Percentiles rank a stretch among this genome's conserved stretches.
Evolutionary conservation across 1,140 invertebrate species (phyloP).

Genomic region (Orius insidiosus): DNA sequence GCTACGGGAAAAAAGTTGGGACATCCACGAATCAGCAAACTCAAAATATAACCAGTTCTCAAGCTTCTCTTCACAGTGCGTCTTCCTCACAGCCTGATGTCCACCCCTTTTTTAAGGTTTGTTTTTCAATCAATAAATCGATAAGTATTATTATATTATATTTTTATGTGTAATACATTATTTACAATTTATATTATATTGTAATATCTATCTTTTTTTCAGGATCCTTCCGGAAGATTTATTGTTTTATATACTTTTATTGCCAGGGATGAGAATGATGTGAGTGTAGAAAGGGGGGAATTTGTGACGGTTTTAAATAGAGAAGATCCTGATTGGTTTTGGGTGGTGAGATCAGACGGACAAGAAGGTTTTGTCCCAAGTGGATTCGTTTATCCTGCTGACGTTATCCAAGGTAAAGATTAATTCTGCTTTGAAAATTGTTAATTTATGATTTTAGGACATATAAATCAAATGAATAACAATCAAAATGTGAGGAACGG

Average conservation of each 20-base stretch:
- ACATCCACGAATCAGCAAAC: slow-evolving; percentile 30
- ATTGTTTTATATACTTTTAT: slow-evolving; percentile 87
- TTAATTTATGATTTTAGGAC: slow-evolving; percentile 22
- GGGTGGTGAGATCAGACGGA: slow-evolving; percentile 79
- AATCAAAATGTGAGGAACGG: slow-evolving; percentile 18
- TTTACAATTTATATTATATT: no score
- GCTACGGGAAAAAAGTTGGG: slow-evolving; percentile 38
- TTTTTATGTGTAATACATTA: no score
- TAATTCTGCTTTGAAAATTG: slow-evolving; percentile 1
- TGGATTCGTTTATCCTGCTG: slow-evolving; percentile 82
- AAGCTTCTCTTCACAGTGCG: slow-evolving; percentile 37
- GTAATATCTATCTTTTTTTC: slow-evolving; percentile 11
- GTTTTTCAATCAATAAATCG: no score
- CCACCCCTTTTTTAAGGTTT: slow-evolving; percentile 73
- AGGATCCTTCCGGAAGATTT: slow-evolving; percentile 71
- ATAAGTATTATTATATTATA: no score
- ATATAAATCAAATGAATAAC: slow-evolving; percentile 27
- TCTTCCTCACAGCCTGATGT: slow-evolving; percentile 47
- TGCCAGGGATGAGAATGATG: slow-evolving; percentile 83
- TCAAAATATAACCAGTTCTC: slow-evolving; percentile 31
- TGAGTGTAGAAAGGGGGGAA: slow-evolving; percentile 81
- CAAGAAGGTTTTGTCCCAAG: slow-evolving; percentile 91
- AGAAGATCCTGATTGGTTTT: slow-evolving; percentile 91
- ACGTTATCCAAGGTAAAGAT: slow-evolving; percentile 50
- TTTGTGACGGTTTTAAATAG: slow-evolving; percentile 86